Evolutionary conservation across 2,888 invertebrate genomes (phyloP).

Genomic region (Cheiracanthium punctorium): DNA sequence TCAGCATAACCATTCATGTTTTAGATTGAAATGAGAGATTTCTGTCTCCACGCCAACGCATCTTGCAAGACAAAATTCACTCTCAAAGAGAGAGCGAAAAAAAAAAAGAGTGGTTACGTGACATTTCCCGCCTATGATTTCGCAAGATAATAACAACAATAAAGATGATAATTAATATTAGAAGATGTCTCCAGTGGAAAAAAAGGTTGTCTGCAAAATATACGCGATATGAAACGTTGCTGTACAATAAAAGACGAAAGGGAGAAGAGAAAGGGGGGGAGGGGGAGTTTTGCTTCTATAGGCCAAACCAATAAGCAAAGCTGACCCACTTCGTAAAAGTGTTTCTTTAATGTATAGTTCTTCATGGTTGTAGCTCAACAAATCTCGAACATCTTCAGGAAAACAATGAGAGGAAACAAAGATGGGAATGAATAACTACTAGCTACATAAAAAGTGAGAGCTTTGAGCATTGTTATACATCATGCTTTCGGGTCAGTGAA

Average conservation of each 20-base stretch:
- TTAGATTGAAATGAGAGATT: neutral
- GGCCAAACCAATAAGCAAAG: neutral
- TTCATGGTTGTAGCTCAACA: neutral
- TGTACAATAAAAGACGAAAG: neutral
- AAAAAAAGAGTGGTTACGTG: no score
- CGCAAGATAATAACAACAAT: neutral
- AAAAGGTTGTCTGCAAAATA: constrained; percentile 4
- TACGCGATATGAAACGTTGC: constrained; percentile 1
- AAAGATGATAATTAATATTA: neutral
- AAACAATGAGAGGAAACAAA: neutral
- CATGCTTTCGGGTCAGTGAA: neutral
- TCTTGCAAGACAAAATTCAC: neutral
- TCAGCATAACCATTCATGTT: no score
- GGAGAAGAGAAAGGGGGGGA: constrained; percentile 11
- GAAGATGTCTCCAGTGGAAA: neutral
- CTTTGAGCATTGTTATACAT: neutral
- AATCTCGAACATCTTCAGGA: neutral
- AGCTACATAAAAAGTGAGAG: neutral
- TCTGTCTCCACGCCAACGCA: constrained; percentile 20
- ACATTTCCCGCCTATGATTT: neutral
- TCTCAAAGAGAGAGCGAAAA: neutral
- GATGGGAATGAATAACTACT: neutral
- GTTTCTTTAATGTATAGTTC: neutral
- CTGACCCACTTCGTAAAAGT: neutral
- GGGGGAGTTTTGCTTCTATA: neutral